These are phyloP conservation scores for Syrrhaptes paradoxus DNA, from an alignment of 2,113 vertebrate species.

Conservation along the genomic window DNA sequence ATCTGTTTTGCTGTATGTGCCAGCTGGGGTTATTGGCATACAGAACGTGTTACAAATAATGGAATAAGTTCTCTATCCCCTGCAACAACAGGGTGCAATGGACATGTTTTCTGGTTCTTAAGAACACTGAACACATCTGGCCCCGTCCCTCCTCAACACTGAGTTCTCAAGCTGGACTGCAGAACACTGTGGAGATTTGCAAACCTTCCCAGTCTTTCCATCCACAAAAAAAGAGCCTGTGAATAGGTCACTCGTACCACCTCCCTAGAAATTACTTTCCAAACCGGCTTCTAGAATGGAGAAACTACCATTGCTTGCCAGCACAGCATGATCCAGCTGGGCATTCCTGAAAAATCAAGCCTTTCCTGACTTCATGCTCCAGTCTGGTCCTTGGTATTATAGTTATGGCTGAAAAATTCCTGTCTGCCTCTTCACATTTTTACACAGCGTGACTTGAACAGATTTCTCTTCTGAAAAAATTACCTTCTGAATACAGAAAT, in stretches of 20 bases:
- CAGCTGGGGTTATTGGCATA: constrained; percentile 52
- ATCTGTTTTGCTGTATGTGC: constrained; percentile 18
- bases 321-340: not conserved
- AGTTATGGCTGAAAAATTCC: constrained; percentile 6
- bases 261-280: constrained; percentile 26
- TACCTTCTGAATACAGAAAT: constrained; percentile 38
- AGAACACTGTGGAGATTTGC: constrained; percentile 68
- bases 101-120: constrained; percentile 74
- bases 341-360: constrained; percentile 50
- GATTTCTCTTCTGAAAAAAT: constrained; percentile 57
- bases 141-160: constrained; percentile 48
- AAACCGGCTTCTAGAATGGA: constrained; percentile 67
- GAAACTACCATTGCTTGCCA: constrained; percentile 39
- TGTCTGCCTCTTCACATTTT: constrained; percentile 46
- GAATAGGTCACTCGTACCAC: constrained; percentile 54
- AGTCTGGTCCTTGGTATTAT: constrained; percentile 37
- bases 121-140: constrained; percentile 67
- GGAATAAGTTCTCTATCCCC: constrained; percentile 71
- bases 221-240: constrained; percentile 48
- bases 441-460: constrained; percentile 51
- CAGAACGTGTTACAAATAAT: constrained; percentile 60
- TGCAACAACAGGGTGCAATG: constrained; percentile 70
- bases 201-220: constrained; percentile 55
- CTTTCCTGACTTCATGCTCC: constrained; percentile 65
- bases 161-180: constrained; percentile 61